phyloP scores from a whole-genome alignment of 2,113 vertebrate species.

The Albula glossodonta region DNA sequence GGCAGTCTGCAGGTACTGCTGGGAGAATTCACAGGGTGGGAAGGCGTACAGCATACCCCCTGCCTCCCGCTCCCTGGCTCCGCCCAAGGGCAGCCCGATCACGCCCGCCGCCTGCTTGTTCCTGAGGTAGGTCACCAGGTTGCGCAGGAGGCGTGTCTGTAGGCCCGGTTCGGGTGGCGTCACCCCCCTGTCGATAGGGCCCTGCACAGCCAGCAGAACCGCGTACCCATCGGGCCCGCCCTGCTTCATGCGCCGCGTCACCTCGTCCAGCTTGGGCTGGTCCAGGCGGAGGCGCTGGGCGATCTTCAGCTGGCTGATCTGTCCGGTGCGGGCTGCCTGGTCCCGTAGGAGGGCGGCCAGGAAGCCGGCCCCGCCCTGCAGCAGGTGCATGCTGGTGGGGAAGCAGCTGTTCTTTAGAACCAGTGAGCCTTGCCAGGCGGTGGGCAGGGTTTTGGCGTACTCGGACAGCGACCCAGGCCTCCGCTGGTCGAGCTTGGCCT shows the following conservation, averaged over 20 bases:
- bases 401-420: slow-evolving; percentile 98
- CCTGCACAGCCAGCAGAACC: slow-evolving; percentile 89
- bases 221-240: slow-evolving; percentile 88
- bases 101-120: slow-evolving; percentile 98
- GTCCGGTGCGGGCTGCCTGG: slow-evolving; percentile 58
- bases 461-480: slow-evolving; percentile 80
- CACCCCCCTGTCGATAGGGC: slow-evolving; percentile 66
- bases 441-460: slow-evolving; percentile 82
- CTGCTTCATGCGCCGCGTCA: slow-evolving; percentile 87
- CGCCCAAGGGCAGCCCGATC: slow-evolving; percentile 88
- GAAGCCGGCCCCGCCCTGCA: slow-evolving; percentile 87
- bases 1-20: slow-evolving; percentile 92
- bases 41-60: slow-evolving; percentile 97
- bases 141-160: slow-evolving; percentile 91
- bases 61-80: slow-evolving; percentile 80
- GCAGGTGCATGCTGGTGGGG: slow-evolving; percentile 89
- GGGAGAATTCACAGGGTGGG: slow-evolving; percentile 91
- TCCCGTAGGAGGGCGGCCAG: slow-evolving; percentile 82
- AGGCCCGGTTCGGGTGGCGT: slow-evolving; percentile 80
- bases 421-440: slow-evolving; percentile 89
- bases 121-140: slow-evolving; percentile 96
- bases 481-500: slow-evolving; percentile 73
- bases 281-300: slow-evolving; percentile 94
- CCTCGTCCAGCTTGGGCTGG: slow-evolving; percentile 94
- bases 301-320: slow-evolving; percentile 91